These are phyloP conservation scores for Aricia artaxerxes DNA, from an alignment of 2,888 invertebrate genomes.

Conservation along the genomic window DNA sequence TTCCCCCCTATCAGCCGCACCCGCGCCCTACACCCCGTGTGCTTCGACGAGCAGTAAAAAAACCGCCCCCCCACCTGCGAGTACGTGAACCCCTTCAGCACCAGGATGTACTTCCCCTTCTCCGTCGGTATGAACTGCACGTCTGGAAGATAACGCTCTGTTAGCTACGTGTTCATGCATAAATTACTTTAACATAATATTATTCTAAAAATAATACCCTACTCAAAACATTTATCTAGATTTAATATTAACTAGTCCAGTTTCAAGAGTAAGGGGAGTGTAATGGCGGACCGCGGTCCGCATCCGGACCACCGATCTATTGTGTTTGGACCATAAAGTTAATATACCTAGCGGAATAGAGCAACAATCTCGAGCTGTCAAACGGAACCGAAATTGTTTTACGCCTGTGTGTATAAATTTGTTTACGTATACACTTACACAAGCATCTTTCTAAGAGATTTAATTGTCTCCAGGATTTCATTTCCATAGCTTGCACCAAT, in stretches of 20 bases:
- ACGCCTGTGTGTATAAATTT: no score
- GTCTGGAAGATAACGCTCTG: constrained; percentile 56
- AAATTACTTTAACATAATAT: neutral
- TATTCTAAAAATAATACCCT: neutral
- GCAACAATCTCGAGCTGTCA: no score
- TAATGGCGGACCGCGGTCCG: no score
- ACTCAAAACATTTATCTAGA: neutral
- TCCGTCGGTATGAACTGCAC: constrained; percentile 77
- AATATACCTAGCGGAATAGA: no score
- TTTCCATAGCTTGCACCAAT: no score
- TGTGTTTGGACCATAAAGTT: no score
- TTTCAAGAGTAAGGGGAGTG: neutral
- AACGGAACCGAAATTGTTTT: no score
- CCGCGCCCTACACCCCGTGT: constrained; percentile 71
- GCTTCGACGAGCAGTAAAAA: constrained; percentile 76
- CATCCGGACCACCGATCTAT: no score
- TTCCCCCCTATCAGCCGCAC: constrained; percentile 66
- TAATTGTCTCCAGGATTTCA: no score
- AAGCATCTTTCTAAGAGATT: no score
- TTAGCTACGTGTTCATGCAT: constrained; percentile 41
- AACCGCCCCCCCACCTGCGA: constrained; percentile 76
- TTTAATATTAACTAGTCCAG: neutral
- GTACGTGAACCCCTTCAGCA: constrained; percentile 72
- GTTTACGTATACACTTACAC: no score
- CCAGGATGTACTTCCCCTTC: constrained; percentile 73